Evolutionary conservation across 37 sponge, comb jelly and placozoan genomes (phyloP).

Genomic region (Hormiphora californensis): DNA sequence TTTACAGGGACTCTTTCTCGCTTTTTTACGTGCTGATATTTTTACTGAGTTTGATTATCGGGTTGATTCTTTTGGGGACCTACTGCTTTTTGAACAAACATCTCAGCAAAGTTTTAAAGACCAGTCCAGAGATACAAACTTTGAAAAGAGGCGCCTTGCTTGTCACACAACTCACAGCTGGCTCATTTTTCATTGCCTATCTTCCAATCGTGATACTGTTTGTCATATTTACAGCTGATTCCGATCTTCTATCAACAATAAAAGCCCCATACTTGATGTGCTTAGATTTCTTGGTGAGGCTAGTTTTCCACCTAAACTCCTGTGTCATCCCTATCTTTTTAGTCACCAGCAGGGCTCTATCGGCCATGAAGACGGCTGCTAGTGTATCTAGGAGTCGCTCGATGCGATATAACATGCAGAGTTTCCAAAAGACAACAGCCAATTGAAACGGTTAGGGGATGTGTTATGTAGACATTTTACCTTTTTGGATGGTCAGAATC

Average conservation of each 20-base stretch:
- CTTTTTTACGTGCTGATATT: background rate
- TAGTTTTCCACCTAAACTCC: background rate
- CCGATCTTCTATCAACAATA: background rate
- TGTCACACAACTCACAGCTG: background rate
- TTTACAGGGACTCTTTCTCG: background rate
- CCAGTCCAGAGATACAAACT: background rate
- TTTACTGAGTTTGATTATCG: background rate
- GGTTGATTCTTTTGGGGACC: background rate
- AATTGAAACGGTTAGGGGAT: background rate
- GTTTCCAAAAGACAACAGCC: background rate
- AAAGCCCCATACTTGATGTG: background rate
- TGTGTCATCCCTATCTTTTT: conserved; percentile 27
- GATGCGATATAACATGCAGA: too few species aligned
- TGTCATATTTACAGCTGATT: background rate
- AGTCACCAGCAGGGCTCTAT: background rate
- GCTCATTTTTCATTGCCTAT: background rate
- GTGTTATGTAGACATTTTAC: conserved; percentile 5
- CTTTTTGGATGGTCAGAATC: conserved; percentile 87
- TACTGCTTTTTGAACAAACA: background rate
- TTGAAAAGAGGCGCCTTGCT: conserved; percentile 29
- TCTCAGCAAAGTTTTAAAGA: background rate
- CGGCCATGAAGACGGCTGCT: background rate
- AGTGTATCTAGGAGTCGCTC: background rate
- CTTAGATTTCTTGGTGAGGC: background rate
- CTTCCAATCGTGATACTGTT: background rate